phyloP scores from a whole-genome alignment of 2,888 invertebrate genomes.

The Sepiola atlantica region DNA sequence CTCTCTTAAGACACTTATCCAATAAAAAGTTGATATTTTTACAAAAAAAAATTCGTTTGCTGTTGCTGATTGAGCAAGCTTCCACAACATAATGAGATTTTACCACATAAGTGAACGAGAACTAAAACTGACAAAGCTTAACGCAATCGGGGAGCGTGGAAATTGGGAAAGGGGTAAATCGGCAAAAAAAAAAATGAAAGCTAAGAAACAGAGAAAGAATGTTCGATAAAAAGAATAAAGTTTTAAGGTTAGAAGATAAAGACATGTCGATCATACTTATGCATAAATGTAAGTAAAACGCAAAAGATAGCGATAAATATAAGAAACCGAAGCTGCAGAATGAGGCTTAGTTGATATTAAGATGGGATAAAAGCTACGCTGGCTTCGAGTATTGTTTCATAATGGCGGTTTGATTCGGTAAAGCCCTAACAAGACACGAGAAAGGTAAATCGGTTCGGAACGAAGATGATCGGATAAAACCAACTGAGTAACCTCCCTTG shows the following conservation, averaged over 20 bases:
- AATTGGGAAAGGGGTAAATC: no score
- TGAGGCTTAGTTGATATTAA: conserved; percentile 2
- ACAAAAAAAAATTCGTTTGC: no score
- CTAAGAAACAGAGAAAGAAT: no score
- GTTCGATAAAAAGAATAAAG: neutral
- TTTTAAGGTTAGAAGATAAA: neutral
- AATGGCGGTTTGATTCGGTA: neutral
- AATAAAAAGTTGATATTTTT: no score
- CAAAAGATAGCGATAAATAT: neutral
- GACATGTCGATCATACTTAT: neutral
- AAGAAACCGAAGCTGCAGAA: neutral
- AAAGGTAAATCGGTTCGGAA: neutral
- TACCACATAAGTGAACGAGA: no score
- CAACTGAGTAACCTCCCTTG: neutral
- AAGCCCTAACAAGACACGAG: neutral
- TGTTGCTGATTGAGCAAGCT: no score
- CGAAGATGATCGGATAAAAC: neutral
- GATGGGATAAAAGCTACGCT: neutral
- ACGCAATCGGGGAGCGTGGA: no score
- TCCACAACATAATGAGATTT: no score
- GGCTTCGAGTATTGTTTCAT: neutral
- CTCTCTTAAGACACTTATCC: no score
- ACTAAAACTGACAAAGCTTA: no score
- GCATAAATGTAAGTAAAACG: neutral
- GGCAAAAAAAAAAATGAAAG: no score